Evolutionary conservation across 2,113 vertebrate species (phyloP).

Genomic region (Narcine bancroftii): DNA sequence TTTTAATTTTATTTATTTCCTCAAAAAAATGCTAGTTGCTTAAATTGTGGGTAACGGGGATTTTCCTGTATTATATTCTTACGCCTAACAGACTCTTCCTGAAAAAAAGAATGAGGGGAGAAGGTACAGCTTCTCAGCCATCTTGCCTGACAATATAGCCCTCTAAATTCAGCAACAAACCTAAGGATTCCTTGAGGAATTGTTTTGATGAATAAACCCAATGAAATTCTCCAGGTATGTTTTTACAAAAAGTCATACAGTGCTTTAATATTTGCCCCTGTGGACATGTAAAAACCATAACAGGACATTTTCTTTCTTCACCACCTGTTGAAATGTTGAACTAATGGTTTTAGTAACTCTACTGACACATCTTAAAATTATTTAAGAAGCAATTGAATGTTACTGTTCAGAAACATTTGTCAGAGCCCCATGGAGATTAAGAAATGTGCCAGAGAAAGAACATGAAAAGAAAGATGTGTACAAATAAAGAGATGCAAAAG

Average conservation of each 20-base stretch:
- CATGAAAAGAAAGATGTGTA: background rate
- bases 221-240: background rate
- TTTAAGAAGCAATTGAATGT: background rate
- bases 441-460: background rate
- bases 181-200: background rate
- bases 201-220: background rate
- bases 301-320: background rate
- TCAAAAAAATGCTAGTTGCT: background rate
- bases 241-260: background rate
- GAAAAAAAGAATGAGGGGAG: background rate
- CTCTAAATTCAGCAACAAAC: background rate
- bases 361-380: background rate
- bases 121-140: no score
- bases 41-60: no score
- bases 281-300: background rate
- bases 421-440: background rate
- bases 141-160: background rate
- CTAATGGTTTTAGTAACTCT: background rate
- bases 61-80: background rate
- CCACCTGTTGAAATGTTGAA: background rate
- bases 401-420: background rate
- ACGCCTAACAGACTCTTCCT: background rate
- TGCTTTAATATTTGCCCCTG: background rate
- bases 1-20: background rate
- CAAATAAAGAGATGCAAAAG: background rate